phyloP scores from a whole-genome alignment of 2,113 vertebrate genomes.

The Polypterus bichir region DNA sequence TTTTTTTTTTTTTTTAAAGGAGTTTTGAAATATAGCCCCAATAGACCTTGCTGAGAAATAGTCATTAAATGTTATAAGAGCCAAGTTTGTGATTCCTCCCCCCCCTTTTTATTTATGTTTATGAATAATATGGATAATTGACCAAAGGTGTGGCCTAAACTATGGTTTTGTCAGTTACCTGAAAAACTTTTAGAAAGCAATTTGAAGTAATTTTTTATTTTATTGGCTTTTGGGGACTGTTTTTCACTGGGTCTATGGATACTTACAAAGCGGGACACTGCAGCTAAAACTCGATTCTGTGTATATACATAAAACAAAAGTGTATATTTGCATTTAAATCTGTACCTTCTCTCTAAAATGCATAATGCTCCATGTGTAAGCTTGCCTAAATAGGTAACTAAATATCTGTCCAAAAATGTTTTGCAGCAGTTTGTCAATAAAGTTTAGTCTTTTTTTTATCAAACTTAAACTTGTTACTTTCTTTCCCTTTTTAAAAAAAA shows the following conservation, averaged over 20 bases:
- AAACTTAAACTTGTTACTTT: conserved; percentile 84
- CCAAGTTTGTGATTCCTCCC: too few relatives aligned
- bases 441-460: conserved; percentile 91
- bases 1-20: conserved; percentile 62
- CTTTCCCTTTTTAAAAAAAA: conserved; percentile 64
- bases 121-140: too few relatives aligned
- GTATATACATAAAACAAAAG: conserved; percentile 69
- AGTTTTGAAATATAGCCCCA: conserved; percentile 99
- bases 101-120: too few relatives aligned
- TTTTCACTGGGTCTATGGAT: conserved; percentile 1
- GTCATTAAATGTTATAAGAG: conserved; percentile 21
- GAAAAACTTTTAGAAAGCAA: too few relatives aligned
- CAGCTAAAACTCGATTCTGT: conserved; percentile 62
- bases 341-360: conserved; percentile 69
- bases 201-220: too few relatives aligned
- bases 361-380: conserved; percentile 79
- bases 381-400: conserved; percentile 94
- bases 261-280: conserved; percentile 68
- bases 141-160: too few relatives aligned
- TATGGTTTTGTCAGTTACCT: too few relatives aligned
- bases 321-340: conserved; percentile 47
- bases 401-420: conserved; percentile 79
- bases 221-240: background rate
- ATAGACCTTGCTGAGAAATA: conserved; percentile 84
- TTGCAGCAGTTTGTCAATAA: conserved; percentile 94